Evolutionary conservation across 2,888 invertebrate species (phyloP).

Genomic region (Rhagophthalmus giganteus): DNA sequence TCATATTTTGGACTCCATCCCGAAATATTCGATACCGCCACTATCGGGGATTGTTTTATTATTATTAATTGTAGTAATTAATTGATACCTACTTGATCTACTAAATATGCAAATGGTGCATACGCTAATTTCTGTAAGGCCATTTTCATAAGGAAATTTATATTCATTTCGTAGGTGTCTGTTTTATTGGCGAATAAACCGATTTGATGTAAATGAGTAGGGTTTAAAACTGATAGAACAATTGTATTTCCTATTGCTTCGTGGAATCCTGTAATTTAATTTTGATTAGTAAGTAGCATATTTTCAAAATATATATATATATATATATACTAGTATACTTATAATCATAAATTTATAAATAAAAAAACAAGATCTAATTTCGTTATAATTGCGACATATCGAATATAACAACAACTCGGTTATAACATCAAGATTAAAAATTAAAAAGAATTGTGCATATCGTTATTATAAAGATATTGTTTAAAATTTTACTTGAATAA

Average conservation of each 20-base stretch:
- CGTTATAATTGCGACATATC: no score
- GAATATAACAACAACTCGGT: no score
- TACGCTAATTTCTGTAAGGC: slow-evolving; percentile 78
- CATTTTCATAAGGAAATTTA: slow-evolving; percentile 78
- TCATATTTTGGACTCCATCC: slow-evolving; percentile 65
- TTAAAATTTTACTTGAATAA: no score
- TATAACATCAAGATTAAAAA: no score
- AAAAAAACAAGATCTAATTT: no score
- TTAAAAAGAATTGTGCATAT: no score
- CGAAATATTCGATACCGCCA: slow-evolving; percentile 83
- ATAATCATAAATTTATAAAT: no score
- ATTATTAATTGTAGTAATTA: background rate
- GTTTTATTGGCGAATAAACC: slow-evolving; percentile 71
- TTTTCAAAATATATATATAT: no score
- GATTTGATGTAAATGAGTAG: slow-evolving; percentile 72
- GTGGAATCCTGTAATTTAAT: slow-evolving; percentile 68
- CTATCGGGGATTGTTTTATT: slow-evolving; percentile 49
- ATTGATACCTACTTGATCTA: slow-evolving; percentile 68
- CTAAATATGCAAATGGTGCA: slow-evolving; percentile 77
- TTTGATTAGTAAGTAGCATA: no score
- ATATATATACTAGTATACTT: no score
- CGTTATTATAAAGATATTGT: no score
- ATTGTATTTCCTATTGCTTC: slow-evolving; percentile 84
- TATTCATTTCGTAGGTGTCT: slow-evolving; percentile 69
- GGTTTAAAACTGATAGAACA: slow-evolving; percentile 74